These are phyloP conservation scores for Ciconia maguari DNA, from an alignment of 2,113 vertebrate species.

Conservation along the genomic window DNA sequence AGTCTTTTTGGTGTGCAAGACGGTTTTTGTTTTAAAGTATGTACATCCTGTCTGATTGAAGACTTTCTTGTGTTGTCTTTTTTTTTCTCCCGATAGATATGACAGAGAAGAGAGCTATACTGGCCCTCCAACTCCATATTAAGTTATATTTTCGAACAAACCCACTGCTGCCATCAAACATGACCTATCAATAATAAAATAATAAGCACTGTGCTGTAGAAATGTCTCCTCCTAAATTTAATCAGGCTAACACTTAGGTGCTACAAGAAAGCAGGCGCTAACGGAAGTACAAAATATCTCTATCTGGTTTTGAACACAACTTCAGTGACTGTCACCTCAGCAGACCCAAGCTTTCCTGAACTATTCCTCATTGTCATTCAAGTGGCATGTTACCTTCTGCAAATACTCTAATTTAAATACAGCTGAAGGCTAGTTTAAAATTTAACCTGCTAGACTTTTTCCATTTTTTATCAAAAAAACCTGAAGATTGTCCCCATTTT, in stretches of 20 bases:
- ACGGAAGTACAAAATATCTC: not conserved
- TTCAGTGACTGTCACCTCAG: not conserved
- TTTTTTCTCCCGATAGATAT: not conserved
- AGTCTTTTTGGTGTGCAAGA: not conserved
- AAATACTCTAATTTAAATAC: not conserved
- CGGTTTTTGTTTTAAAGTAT: slow-evolving; percentile 10
- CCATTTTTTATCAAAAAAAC: not conserved
- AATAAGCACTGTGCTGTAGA: not conserved
- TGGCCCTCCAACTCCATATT: not conserved
- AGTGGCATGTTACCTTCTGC: not conserved
- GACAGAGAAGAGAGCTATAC: not conserved
- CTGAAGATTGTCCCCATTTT: not conserved
- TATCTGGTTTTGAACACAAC: not conserved
- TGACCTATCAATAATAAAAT: not conserved
- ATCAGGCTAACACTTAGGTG: not conserved
- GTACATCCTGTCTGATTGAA: not conserved
- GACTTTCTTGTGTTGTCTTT: not conserved
- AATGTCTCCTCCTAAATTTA: not conserved
- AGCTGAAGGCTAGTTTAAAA: not conserved
- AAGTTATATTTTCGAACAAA: not conserved
- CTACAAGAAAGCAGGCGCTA: not conserved
- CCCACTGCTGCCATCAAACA: not conserved
- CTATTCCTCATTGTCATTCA: not conserved
- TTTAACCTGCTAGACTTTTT: not conserved
- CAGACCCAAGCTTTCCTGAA: not conserved